Conservation (phyloP, 2,888 invertebrate species). For the Cataglyphis livida region DNA sequence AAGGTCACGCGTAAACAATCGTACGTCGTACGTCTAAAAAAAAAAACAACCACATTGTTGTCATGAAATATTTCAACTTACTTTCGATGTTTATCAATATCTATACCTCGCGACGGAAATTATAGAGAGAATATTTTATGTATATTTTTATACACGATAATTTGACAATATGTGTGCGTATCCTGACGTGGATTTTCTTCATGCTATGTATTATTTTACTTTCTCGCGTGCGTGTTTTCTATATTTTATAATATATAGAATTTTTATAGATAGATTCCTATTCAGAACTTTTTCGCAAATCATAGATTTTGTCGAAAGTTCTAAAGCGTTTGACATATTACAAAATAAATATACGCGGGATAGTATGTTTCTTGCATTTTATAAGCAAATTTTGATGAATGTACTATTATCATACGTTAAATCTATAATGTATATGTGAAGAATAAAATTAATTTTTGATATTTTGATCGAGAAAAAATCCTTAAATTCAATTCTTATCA, state of each 20-base stretch:
- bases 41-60: background rate
- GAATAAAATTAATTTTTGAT: background rate
- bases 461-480: background rate
- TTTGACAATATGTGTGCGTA: background rate
- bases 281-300: background rate
- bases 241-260: background rate
- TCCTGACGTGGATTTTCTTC: background rate
- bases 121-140: background rate
- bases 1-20: background rate
- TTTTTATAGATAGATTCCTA: background rate
- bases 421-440: background rate
- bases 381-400: background rate
- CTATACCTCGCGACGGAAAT: background rate
- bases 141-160: background rate
- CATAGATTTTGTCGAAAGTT: background rate
- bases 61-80: background rate
- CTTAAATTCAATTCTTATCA: background rate
- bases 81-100: background rate
- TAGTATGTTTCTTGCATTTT: no score
- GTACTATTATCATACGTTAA: background rate
- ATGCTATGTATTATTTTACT: background rate
- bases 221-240: background rate
- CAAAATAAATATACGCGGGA: background rate
- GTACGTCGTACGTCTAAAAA: background rate
- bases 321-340: background rate